Evolutionary conservation across 2,888 invertebrate genomes (phyloP).

Genomic region (Eustalomyia histrio): DNA sequence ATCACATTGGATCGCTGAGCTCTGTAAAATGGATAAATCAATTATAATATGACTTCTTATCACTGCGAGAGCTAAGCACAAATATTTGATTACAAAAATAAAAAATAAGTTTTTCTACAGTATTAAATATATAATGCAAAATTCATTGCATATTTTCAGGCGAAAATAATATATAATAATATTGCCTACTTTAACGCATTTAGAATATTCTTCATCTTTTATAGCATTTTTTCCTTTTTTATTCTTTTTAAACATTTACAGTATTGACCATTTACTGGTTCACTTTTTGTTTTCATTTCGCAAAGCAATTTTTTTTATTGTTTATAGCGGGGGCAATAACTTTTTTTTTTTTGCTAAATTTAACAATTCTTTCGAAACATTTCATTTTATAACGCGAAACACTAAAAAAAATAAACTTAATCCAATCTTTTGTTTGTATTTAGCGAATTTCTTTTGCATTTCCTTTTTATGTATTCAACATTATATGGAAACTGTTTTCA

Average conservation of each 20-base stretch:
- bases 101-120: too few relatives aligned
- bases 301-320: not conserved
- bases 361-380: conserved; percentile 55
- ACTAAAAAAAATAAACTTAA: not conserved
- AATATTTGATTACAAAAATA: too few relatives aligned
- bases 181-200: too few relatives aligned
- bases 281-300: conserved; percentile 23
- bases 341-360: conserved; percentile 59
- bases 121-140: too few relatives aligned
- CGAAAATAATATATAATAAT: too few relatives aligned
- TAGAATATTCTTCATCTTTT: too few relatives aligned
- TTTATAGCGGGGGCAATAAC: conserved; percentile 42
- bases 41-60: too few relatives aligned
- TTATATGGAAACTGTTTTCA: not conserved
- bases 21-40: too few relatives aligned
- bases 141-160: too few relatives aligned
- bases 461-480: not conserved
- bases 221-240: too few relatives aligned
- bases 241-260: not conserved
- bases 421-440: not conserved
- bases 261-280: conserved; percentile 1
- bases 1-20: too few relatives aligned
- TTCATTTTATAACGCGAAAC: conserved; percentile 47
- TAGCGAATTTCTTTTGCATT: not conserved
- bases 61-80: too few relatives aligned